A percentile compares a stretch with the other conserved stretches of the same genome.
phyloP scores from a whole-genome alignment of 1,140 invertebrate genomes.

The Apocrypta bakeri region DNA sequence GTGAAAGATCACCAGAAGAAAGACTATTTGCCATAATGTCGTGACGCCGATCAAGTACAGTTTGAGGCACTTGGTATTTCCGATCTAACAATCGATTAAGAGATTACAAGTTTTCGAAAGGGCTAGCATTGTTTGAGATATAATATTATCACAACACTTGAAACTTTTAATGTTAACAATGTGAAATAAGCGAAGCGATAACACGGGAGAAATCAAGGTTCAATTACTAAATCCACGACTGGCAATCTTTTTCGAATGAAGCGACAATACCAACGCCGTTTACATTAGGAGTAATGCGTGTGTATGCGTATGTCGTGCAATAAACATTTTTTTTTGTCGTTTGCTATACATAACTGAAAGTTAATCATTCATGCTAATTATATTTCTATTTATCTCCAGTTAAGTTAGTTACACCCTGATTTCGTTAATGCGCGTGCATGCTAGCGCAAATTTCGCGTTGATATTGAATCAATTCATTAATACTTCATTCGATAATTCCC shows the following conservation, averaged over 20 bases:
- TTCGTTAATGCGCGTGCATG: background rate
- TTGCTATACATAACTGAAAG: too few species aligned
- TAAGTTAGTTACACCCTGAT: background rate
- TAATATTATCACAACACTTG: too few species aligned
- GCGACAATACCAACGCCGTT: background rate
- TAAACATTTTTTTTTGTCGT: too few species aligned
- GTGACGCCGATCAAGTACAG: background rate
- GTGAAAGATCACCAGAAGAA: background rate
- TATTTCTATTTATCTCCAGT: background rate
- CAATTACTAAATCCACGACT: background rate
- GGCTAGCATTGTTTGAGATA: too few species aligned
- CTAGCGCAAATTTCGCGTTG: background rate
- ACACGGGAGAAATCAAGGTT: background rate
- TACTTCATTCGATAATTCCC: background rate
- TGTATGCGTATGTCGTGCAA: too few species aligned
- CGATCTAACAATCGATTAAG: background rate
- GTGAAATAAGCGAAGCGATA: background rate
- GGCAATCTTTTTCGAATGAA: background rate
- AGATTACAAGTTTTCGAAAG: background rate
- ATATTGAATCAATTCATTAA: background rate
- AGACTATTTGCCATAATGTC: background rate
- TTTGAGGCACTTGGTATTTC: background rate
- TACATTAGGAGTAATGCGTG: background rate
- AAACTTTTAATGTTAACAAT: too few species aligned
- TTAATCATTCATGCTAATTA: too few species aligned